Percentiles rank a stretch among this genome's conserved stretches.
These are phyloP conservation scores for Sylvicola fuscatus DNA, from an alignment of 2,888 invertebrate species.

Conservation along the genomic window DNA sequence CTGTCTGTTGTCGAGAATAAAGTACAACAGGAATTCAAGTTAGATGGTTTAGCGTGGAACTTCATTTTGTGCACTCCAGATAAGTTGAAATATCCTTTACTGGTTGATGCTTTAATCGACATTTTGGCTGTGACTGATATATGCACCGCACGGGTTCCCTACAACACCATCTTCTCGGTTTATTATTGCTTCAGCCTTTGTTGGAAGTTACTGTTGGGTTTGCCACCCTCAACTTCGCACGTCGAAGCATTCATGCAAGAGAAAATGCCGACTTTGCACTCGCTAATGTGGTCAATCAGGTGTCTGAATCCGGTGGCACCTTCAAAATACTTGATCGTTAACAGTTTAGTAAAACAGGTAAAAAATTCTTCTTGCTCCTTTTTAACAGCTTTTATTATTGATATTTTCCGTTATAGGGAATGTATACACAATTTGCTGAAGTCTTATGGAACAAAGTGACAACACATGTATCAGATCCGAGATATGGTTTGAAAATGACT, in stretches of 20 bases:
- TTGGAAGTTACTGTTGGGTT: constrained; percentile 50
- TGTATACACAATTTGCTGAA: constrained; percentile 54
- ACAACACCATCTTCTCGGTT: constrained; percentile 54
- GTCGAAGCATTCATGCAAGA: constrained; percentile 60
- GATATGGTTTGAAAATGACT: constrained; percentile 21
- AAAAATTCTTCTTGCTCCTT: neutral
- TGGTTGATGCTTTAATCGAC: constrained; percentile 70
- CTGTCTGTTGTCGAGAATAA: constrained; percentile 49
- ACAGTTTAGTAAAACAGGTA: constrained; percentile 65
- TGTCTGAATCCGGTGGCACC: constrained; percentile 63
- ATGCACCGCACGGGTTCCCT: constrained; percentile 30
- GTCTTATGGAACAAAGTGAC: constrained; percentile 22
- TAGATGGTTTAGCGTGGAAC: constrained; percentile 84
- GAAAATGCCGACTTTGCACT: constrained; percentile 48
- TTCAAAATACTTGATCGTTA: constrained; percentile 68
- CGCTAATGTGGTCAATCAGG: constrained; percentile 75
- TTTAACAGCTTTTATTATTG: neutral
- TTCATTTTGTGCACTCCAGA: constrained; percentile 86
- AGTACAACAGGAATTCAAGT: constrained; percentile 63
- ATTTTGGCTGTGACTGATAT: constrained; percentile 65
- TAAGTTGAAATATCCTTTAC: constrained; percentile 66
- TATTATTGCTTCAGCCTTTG: constrained; percentile 64
- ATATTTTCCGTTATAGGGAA: constrained; percentile 35
- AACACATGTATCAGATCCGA: constrained; percentile 21
- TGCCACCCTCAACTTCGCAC: constrained; percentile 79